Percentiles rank a stretch among this genome's conserved stretches.
phyloP scores from a whole-genome alignment of 2,888 invertebrate genomes.

The Dicyrtoma fusca region DNA sequence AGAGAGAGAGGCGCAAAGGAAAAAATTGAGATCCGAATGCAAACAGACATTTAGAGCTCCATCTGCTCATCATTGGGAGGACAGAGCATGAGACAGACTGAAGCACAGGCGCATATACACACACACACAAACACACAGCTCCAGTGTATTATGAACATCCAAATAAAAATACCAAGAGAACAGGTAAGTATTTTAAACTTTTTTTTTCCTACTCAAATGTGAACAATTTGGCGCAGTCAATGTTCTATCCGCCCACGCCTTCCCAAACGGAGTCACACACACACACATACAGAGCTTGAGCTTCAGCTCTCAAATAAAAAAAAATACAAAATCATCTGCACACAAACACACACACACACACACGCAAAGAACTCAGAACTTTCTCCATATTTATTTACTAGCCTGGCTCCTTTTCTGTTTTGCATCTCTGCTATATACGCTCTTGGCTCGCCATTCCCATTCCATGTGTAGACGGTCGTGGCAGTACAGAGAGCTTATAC shows the following conservation, averaged over 20 bases:
- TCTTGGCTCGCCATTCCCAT: too few species aligned
- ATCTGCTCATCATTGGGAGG: neutral
- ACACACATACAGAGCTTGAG: too few species aligned
- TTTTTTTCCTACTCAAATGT: conserved; percentile 9
- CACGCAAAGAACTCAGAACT: conserved; percentile 3
- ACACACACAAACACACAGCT: too few species aligned
- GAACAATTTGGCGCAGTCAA: conserved; percentile 22
- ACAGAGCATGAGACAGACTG: neutral
- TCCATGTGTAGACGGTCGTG: too few species aligned
- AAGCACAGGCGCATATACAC: too few species aligned
- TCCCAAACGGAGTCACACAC: neutral
- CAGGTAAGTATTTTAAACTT: conserved; percentile 14
- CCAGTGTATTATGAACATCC: neutral
- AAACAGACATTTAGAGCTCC: neutral
- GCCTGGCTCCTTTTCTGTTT: too few species aligned
- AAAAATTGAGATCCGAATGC: neutral
- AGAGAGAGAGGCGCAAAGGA: neutral
- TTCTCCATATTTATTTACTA: conserved; percentile 22
- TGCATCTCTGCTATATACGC: too few species aligned
- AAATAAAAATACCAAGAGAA: neutral
- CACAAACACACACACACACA: neutral
- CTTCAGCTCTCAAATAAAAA: conserved; percentile 12
- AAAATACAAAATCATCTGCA: neutral
- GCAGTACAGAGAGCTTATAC: too few species aligned
- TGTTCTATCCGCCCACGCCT: conserved; percentile 10